A percentile compares a stretch with the other conserved stretches of the same genome.
Evolutionary conservation across 1,140 invertebrate genomes (phyloP).

Genomic region (Linepithema humile): DNA sequence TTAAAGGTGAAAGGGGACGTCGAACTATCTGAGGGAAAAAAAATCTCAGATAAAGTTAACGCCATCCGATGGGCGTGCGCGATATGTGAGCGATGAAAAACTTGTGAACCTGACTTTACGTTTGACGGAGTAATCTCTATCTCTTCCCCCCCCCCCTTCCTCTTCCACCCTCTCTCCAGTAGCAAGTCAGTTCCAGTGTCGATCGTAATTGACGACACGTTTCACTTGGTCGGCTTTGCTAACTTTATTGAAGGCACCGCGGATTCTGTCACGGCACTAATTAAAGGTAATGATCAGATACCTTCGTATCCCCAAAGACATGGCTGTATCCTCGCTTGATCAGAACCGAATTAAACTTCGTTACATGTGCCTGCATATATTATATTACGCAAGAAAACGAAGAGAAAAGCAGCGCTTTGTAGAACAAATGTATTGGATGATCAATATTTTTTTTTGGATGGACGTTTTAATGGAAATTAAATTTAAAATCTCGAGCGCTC

Average conservation of each 20-base stretch:
- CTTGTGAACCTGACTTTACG: slow-evolving; percentile 49
- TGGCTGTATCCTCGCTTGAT: neutral
- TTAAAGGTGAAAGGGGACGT: slow-evolving; percentile 55
- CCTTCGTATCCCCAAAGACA: neutral
- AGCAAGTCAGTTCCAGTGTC: slow-evolving; percentile 22
- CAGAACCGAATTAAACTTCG: slow-evolving; percentile 1
- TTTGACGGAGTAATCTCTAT: slow-evolving; percentile 25
- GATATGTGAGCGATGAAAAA: slow-evolving; percentile 55
- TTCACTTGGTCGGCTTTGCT: slow-evolving; percentile 38
- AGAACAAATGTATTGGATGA: neutral
- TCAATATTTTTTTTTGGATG: neutral
- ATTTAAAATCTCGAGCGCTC: neutral
- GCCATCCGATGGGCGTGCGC: slow-evolving; percentile 22
- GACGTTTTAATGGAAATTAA: neutral
- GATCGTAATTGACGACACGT: slow-evolving; percentile 27
- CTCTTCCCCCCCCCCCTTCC: neutral
- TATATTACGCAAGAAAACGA: neutral
- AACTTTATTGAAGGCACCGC: slow-evolving; percentile 38
- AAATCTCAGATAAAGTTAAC: slow-evolving; percentile 56
- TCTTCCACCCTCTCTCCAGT: neutral
- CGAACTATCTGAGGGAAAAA: slow-evolving; percentile 35
- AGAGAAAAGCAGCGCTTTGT: neutral
- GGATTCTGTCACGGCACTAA: slow-evolving; percentile 52
- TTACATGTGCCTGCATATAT: too few species aligned
- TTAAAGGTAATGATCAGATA: slow-evolving; percentile 44